phyloP scores from a whole-genome alignment of 2,888 invertebrate genomes.

The Agapetus fuscipes region DNA sequence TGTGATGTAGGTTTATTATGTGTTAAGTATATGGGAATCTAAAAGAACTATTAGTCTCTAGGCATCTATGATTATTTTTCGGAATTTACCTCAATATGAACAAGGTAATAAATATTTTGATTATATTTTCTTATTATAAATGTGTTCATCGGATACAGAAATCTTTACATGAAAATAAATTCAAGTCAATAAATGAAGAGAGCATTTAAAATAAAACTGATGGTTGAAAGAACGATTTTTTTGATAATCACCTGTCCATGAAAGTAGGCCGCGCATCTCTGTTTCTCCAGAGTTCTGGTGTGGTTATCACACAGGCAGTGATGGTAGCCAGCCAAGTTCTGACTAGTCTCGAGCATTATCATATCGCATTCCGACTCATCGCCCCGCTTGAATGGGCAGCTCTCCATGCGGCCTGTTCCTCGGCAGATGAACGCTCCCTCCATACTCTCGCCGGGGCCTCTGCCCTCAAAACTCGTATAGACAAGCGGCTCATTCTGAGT shows the following conservation, averaged over 20 bases:
- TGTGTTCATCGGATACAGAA: too few species aligned
- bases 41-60: too few species aligned
- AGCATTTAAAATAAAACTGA: too few species aligned
- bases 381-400: constrained; percentile 13
- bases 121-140: too few species aligned
- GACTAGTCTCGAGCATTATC: constrained; percentile 29
- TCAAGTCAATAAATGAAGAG: too few species aligned
- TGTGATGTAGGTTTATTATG: too few species aligned
- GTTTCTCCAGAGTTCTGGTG: constrained; percentile 28
- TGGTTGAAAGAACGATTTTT: too few species aligned
- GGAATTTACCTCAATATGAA: too few species aligned
- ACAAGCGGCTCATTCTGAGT: constrained; percentile 16
- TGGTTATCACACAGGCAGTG: constrained; percentile 22
- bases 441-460: constrained; percentile 29
- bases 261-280: constrained; percentile 38
- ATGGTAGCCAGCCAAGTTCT: constrained; percentile 21
- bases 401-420: constrained; percentile 26
- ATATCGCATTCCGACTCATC: constrained; percentile 34
- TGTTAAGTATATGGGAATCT: too few species aligned
- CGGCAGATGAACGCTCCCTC: constrained; percentile 31
- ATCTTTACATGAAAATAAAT: too few species aligned
- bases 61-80: too few species aligned
- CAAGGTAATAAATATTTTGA: too few species aligned
- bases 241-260: constrained; percentile 36
- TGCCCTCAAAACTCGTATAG: constrained; percentile 28